Evolutionary conservation across 2,113 vertebrate genomes (phyloP).

Genomic region (Leucopsar rothschildi): DNA sequence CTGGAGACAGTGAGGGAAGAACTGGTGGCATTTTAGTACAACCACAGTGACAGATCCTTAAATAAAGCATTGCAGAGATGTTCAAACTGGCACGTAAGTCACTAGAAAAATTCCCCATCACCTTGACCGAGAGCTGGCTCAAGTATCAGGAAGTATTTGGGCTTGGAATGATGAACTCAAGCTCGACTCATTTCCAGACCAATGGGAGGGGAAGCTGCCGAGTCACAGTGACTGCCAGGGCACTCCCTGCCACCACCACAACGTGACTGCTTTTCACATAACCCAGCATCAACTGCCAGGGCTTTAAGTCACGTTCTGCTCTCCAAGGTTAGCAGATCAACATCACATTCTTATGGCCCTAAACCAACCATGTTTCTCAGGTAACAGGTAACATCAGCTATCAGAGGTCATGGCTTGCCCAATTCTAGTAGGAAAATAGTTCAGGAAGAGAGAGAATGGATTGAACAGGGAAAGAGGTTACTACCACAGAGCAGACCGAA

Average conservation of each 20-base stretch:
- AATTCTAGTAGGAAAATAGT: not conserved
- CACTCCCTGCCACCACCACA: not conserved
- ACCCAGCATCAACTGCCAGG: fast-evolving
- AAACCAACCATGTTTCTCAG: not conserved
- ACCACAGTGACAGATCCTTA: not conserved
- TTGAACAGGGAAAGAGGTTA: not conserved
- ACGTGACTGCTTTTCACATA: not conserved
- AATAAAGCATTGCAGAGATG: not conserved
- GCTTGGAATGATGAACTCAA: not conserved
- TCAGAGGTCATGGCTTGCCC: not conserved
- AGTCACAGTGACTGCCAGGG: not conserved
- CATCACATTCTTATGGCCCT: not conserved
- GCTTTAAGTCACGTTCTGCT: not conserved
- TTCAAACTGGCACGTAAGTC: not conserved
- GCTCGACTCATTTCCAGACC: not conserved
- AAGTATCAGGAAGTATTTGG: not conserved
- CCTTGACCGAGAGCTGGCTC: not conserved
- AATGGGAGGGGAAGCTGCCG: not conserved
- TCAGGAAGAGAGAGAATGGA: not conserved
- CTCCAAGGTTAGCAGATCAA: not conserved
- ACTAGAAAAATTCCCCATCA: not conserved
- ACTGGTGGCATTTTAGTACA: not conserved
- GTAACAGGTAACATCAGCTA: not conserved
- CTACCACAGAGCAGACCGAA: not conserved
- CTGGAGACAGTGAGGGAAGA: slow-evolving; percentile 35